phyloP scores from a whole-genome alignment of 2,113 vertebrate species.

The Scolopax mira region DNA sequence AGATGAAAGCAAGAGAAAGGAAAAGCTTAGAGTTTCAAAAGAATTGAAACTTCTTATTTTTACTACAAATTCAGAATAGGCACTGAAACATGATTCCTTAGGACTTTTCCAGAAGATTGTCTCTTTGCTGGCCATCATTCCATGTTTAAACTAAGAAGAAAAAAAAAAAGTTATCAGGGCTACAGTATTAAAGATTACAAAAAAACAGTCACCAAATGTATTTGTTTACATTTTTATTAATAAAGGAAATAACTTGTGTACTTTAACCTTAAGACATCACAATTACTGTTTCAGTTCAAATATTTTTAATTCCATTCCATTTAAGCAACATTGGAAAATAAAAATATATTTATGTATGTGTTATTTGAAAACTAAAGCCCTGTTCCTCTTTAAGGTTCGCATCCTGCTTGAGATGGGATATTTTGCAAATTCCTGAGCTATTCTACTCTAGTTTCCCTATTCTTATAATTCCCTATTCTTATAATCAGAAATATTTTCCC shows the following conservation, averaged over 20 bases:
- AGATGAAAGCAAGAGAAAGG: constrained; percentile 65
- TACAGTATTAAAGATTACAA: not conserved
- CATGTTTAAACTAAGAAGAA: constrained; percentile 61
- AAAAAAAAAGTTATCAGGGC: not conserved
- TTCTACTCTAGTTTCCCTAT: not conserved
- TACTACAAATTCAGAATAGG: constrained; percentile 76
- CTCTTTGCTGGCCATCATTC: constrained; percentile 72
- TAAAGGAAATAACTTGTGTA: not conserved
- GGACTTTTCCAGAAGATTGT: constrained; percentile 80
- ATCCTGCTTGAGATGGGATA: fast-evolving
- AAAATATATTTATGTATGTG: not conserved
- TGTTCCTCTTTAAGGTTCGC: not conserved
- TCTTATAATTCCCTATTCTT: not conserved
- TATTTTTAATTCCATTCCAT: not conserved
- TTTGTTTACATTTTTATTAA: not conserved
- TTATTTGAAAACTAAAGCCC: not conserved
- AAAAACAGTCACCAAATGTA: not conserved
- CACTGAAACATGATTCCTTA: constrained; percentile 82
- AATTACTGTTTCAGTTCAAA: not conserved
- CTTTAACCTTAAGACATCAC: not conserved
- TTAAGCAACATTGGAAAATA: not conserved
- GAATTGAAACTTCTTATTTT: constrained; percentile 76
- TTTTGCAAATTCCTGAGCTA: not conserved
- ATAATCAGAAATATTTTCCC: not conserved
- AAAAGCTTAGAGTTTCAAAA: constrained; percentile 76